Percentiles rank a stretch among this genome's conserved stretches.
Evolutionary conservation across 2,113 vertebrate species (phyloP).

Genomic region (Steatornis caripensis): DNA sequence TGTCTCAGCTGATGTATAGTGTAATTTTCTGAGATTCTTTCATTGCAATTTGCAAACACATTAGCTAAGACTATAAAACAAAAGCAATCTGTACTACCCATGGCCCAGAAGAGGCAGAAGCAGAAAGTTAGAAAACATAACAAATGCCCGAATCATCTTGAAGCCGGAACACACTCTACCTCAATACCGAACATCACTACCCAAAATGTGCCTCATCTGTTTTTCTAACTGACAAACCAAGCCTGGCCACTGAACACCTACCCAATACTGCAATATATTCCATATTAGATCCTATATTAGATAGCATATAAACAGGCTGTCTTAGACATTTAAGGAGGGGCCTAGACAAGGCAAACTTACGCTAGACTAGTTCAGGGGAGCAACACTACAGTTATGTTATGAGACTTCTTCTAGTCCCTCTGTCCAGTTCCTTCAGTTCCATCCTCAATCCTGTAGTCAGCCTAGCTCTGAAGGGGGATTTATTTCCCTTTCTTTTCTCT

Average conservation of each 20-base stretch:
- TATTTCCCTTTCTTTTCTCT: neutral
- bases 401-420: neutral
- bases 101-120: constrained; percentile 19
- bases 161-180: neutral
- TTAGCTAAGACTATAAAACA: constrained; percentile 70
- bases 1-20: constrained; percentile 58
- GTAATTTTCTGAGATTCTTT: constrained; percentile 67
- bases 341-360: neutral
- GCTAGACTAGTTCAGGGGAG: neutral
- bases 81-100: constrained; percentile 57
- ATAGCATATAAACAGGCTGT: neutral
- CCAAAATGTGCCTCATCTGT: neutral
- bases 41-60: constrained; percentile 66
- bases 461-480: neutral
- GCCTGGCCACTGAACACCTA: neutral
- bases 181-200: constrained; percentile 3
- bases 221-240: constrained; percentile 4
- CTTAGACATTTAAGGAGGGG: neutral
- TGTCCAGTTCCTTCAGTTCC: neutral
- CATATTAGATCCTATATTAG: no score
- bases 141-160: constrained; percentile 39
- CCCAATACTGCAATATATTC: neutral
- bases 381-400: neutral
- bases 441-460: neutral
- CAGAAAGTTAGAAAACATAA: constrained; percentile 55